These are phyloP conservation scores for Buphagus erythrorhynchus DNA, from an alignment of 2,797 vertebrate species.

Conservation along the genomic window DNA sequence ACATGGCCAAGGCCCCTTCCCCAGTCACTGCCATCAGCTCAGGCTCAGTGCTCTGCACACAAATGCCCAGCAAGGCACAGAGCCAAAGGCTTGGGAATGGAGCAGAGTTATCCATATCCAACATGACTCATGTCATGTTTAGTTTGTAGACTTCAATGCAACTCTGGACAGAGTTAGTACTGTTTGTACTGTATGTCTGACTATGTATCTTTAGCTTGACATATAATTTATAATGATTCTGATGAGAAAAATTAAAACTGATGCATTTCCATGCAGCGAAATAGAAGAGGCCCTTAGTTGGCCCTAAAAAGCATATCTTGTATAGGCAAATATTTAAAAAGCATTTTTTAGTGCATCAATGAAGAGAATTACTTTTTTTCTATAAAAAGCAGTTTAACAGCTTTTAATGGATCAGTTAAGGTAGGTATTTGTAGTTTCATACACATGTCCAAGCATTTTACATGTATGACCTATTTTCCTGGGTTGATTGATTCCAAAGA, in stretches of 20 bases:
- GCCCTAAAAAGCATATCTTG: background rate
- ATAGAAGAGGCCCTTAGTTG: background rate
- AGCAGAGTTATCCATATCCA: background rate
- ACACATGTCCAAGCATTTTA: background rate
- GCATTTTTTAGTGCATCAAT: background rate
- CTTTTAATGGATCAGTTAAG: background rate
- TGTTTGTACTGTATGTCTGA: background rate
- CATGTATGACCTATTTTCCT: background rate
- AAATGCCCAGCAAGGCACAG: rapidly evolving
- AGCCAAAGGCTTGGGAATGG: background rate
- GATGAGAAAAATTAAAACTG: background rate
- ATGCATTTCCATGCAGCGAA: background rate
- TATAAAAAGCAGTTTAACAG: background rate
- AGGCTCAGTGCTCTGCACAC: background rate
- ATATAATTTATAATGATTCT: background rate
- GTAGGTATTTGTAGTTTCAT: background rate
- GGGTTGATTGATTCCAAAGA: background rate
- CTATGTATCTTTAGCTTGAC: background rate
- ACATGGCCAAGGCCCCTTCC: background rate
- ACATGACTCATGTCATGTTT: background rate
- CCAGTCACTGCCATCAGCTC: background rate
- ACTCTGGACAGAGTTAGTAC: background rate
- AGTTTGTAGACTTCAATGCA: background rate
- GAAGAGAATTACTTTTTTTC: background rate
- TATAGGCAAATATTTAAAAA: background rate